phyloP scores from a whole-genome alignment of 2,797 vertebrate genomes.

The Hypotaenidia philippensis region DNA sequence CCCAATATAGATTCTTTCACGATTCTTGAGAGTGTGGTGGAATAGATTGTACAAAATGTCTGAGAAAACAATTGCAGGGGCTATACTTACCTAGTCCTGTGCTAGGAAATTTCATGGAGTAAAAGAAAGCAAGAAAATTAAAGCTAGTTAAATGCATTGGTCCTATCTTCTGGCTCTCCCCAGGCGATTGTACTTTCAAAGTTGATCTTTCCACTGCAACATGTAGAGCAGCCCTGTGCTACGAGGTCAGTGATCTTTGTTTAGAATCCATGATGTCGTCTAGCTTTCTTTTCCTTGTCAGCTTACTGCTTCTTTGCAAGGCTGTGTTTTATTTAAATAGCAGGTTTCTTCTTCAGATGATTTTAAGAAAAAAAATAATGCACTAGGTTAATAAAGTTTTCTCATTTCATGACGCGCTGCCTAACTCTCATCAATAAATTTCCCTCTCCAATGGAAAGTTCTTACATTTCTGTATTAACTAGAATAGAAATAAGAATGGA shows the following conservation, averaged over 20 bases:
- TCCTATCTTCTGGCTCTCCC: neutral
- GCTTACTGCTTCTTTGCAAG: neutral
- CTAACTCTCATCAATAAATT: conserved; percentile 3
- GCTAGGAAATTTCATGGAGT: neutral
- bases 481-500: conserved; percentile 39
- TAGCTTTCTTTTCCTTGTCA: neutral
- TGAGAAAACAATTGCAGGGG: neutral
- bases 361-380: neutral
- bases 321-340: neutral
- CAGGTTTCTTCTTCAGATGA: neutral
- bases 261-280: neutral
- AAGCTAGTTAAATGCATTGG: neutral
- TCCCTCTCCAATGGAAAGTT: neutral
- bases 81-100: neutral
- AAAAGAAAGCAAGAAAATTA: neutral
- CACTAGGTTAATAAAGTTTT: conserved; percentile 27
- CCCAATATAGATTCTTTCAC: neutral
- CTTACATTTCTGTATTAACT: conserved; percentile 38
- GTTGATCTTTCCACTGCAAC: neutral
- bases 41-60: neutral
- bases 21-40: neutral
- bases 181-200: neutral
- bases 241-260: neutral
- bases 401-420: neutral
- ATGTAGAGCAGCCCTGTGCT: neutral